Base-by-base conservation (phyloP, 2,888 invertebrate species). In the Fragum whitleyi region DNA sequence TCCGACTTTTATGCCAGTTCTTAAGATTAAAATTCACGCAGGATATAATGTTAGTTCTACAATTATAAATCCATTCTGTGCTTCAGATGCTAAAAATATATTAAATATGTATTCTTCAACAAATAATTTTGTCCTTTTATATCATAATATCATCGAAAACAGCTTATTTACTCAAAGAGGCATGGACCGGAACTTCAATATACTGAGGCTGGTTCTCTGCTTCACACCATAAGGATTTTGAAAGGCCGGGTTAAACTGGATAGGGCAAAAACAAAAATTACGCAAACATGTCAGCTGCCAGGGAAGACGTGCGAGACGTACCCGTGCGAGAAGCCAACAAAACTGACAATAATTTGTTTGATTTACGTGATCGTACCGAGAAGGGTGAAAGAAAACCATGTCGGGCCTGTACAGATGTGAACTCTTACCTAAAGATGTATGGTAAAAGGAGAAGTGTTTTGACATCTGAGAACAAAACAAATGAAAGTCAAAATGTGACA, bases 401-500 rank as follows among this genome's bases (percentile, higher is more conserved):
- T 32, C 72, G 77, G 19, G 77, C 77, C 11, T 77, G 77, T 59
- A 68, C 72, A 9, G 73, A 73, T 51, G 28, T 72, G n/a, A 42
- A 77, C 32, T 67, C 77, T 11, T 72, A 57, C 72, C 16, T 73
- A 42, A 77, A 72, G 11, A 72, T 68, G 77, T 73, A 72, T 19
- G 68, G 72, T 32, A 70, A 76, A 36, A 47, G n/a, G 26, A 62
- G 65, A 39, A n/a, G 36, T 65, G 65, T 23, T 0, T 42, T 21
- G 23, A 14, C n/a, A 62, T 53, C 23, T 23, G 42, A 32, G 36
- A 21, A 62, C 2, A 55, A 53, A 28, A 26, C 28, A 1, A 39
- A 19, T 21, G 65, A 42, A 39, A 57, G 57, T 57, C 26, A 26
- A 26, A n/a, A 36, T 32, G 36, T 29, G n/a, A 42, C 65, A 42